phyloP scores from a whole-genome alignment of 2,888 invertebrate genomes.

The Cacoxenus indagator region DNA sequence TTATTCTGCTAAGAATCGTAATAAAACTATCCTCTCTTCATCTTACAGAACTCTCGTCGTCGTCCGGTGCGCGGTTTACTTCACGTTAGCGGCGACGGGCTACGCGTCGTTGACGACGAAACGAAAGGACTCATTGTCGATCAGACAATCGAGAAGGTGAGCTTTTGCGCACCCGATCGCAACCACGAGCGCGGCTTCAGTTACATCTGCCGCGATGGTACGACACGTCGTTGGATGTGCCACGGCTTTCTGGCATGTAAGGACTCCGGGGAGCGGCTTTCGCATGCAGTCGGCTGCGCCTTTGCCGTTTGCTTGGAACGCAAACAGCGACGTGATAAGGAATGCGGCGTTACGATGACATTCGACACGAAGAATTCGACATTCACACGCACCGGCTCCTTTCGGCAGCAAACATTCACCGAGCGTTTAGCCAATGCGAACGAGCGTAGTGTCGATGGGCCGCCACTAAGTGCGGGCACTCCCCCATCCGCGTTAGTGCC shows the following conservation, averaged over 20 bases:
- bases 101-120: slow-evolving; percentile 98
- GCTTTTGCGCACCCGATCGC: slow-evolving; percentile 99
- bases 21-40: neutral
- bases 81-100: slow-evolving; percentile 94
- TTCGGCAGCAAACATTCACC: slow-evolving; percentile 86
- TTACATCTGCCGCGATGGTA: slow-evolving; percentile 98
- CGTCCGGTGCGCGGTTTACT: slow-evolving; percentile 90
- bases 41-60: slow-evolving; percentile 84
- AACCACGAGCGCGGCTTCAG: slow-evolving; percentile 97
- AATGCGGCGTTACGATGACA: slow-evolving; percentile 93
- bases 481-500: slow-evolving; percentile 68
- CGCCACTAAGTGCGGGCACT: slow-evolving; percentile 57
- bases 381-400: slow-evolving; percentile 93
- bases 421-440: slow-evolving; percentile 77
- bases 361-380: slow-evolving; percentile 91
- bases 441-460: slow-evolving; percentile 71
- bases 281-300: slow-evolving; percentile 99
- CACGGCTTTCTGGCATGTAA: slow-evolving; percentile 97
- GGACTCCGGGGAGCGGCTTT: slow-evolving; percentile 96
- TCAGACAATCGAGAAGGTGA: slow-evolving; percentile 99
- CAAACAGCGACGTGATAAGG: slow-evolving; percentile 97
- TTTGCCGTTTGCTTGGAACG: slow-evolving; percentile 98
- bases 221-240: slow-evolving; percentile 99
- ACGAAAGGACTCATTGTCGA: slow-evolving; percentile 99
- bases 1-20: too few relatives aligned